Conservation (phyloP, 2,888 invertebrate genomes). For the Apoda limacodes region DNA sequence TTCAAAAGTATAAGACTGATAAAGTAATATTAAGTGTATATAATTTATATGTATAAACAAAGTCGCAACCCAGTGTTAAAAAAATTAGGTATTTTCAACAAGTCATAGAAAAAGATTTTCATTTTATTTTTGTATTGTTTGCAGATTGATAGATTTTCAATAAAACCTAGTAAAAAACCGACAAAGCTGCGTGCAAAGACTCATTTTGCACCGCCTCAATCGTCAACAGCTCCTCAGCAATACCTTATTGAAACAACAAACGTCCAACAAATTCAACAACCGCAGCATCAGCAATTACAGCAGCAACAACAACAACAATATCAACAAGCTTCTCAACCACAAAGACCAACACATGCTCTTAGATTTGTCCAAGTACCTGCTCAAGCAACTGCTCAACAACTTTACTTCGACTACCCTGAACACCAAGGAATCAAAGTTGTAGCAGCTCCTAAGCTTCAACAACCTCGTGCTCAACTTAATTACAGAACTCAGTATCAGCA, state of each 20-base stretch:
- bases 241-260: slow-evolving; percentile 64
- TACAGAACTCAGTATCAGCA: slow-evolving; percentile 47
- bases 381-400: slow-evolving; percentile 32
- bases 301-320: slow-evolving; percentile 30
- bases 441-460: slow-evolving; percentile 52
- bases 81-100: neutral
- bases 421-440: slow-evolving; percentile 57
- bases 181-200: slow-evolving; percentile 50
- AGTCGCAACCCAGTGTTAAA: no score
- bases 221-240: slow-evolving; percentile 53
- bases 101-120: neutral
- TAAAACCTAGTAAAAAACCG: slow-evolving; percentile 51
- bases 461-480: slow-evolving; percentile 31
- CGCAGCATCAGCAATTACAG: slow-evolving; percentile 18
- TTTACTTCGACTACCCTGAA: slow-evolving; percentile 49
- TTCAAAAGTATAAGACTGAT: neutral
- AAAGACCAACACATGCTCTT: slow-evolving; percentile 38
- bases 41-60: no score
- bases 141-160: slow-evolving; percentile 54
- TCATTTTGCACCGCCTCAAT: slow-evolving; percentile 33
- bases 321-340: slow-evolving; percentile 34
- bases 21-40: no score
- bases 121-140: slow-evolving; percentile 21
- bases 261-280: slow-evolving; percentile 41
- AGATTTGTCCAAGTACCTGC: slow-evolving; percentile 39